Conservation (phyloP, 2,888 invertebrate species). For the Cosmia pyralina region DNA sequence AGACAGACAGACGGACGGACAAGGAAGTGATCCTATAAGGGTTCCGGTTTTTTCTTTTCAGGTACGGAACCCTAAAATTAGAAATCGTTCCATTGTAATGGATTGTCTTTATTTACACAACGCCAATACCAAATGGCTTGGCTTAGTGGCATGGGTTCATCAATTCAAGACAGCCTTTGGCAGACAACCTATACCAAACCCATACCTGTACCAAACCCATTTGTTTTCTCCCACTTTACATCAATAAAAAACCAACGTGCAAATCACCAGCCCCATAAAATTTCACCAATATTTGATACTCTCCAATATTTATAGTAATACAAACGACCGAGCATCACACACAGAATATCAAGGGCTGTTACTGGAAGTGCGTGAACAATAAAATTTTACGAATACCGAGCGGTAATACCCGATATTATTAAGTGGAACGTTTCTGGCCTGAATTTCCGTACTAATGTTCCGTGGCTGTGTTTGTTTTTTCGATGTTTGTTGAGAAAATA, state of each 20-base stretch:
- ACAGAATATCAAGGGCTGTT: slow-evolving; percentile 37
- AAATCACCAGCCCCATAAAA: slow-evolving; percentile 29
- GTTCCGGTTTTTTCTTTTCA: too few relatives aligned
- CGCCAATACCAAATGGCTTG: too few relatives aligned
- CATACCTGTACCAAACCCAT: neutral
- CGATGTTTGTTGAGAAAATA: slow-evolving; percentile 1
- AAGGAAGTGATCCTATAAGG: too few relatives aligned
- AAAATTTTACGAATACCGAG: slow-evolving; percentile 63
- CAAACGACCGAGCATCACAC: slow-evolving; percentile 26
- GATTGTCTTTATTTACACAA: too few relatives aligned
- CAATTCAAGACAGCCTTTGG: too few relatives aligned
- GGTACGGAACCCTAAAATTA: too few relatives aligned
- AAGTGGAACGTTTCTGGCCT: slow-evolving; percentile 40
- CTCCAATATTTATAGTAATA: slow-evolving; percentile 43
- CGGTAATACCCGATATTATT: slow-evolving; percentile 55
- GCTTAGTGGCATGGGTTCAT: too few relatives aligned
- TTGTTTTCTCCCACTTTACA: neutral
- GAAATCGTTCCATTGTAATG: too few relatives aligned
- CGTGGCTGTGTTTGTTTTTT: slow-evolving; percentile 38
- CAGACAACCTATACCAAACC: too few relatives aligned
- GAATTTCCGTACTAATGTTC: slow-evolving; percentile 43
- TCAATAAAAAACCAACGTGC: slow-evolving; percentile 5
- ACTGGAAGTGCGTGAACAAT: slow-evolving; percentile 50
- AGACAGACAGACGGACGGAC: too few relatives aligned
- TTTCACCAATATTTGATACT: slow-evolving; percentile 21